A percentile compares a stretch with the other conserved stretches of the same genome.
Evolutionary conservation across 2,113 vertebrate species (phyloP).

Genomic region (Myotis davidii): DNA sequence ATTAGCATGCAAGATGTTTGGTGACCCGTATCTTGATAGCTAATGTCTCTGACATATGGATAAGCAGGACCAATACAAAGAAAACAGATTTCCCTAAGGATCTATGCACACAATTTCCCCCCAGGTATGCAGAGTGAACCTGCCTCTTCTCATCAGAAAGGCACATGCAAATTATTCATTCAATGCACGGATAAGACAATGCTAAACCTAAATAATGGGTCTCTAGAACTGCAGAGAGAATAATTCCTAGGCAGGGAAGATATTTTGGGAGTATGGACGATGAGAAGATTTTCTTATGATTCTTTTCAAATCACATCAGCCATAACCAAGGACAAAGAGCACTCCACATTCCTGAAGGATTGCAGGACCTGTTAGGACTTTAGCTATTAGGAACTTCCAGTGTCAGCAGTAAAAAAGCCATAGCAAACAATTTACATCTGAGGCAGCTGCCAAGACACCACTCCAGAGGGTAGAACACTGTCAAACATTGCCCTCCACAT

Average conservation of each 20-base stretch:
- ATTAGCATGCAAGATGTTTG: background rate
- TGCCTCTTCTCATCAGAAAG: background rate
- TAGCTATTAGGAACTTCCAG: background rate
- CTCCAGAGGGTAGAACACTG: background rate
- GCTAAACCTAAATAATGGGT: background rate
- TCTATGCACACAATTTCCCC: background rate
- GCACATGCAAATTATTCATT: background rate
- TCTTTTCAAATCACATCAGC: slow-evolving; percentile 28
- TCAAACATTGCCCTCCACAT: background rate
- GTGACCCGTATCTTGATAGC: background rate
- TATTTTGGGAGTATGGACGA: background rate
- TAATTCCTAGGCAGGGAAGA: background rate
- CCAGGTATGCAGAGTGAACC: background rate
- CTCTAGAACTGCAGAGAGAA: background rate
- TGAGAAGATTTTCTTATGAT: background rate
- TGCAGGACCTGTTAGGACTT: background rate
- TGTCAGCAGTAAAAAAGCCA: background rate
- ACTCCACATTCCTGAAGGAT: background rate
- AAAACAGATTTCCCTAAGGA: background rate
- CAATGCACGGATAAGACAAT: background rate
- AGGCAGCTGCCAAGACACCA: slow-evolving; percentile 27
- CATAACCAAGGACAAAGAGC: background rate
- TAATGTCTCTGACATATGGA: background rate
- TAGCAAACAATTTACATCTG: background rate
- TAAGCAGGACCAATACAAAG: background rate